These are phyloP conservation scores for Machimus rusticus DNA, from an alignment of 2,888 invertebrate genomes.

Conservation along the genomic window DNA sequence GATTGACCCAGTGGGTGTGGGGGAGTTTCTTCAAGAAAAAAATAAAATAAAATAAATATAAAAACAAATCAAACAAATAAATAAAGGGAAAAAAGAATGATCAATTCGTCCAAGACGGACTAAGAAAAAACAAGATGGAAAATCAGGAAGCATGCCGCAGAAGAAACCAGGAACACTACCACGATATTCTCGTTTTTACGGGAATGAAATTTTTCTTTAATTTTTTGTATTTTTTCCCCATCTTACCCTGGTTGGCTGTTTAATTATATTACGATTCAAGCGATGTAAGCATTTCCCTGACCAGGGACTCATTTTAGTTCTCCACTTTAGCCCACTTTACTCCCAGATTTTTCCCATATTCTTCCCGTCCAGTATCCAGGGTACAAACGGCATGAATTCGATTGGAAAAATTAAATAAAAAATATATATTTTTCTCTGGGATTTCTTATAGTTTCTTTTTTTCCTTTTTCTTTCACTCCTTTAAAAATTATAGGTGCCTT, in stretches of 20 bases:
- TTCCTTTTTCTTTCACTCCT: not conserved
- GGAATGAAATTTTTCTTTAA: not conserved
- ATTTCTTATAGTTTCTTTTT: not conserved
- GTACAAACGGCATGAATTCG: not conserved
- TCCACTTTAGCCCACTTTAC: not conserved
- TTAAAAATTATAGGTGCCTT: not conserved
- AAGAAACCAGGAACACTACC: not conserved
- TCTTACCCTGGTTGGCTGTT: conserved; percentile 33
- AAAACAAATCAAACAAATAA: not conserved
- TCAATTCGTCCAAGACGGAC: not conserved
- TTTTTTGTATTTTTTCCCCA: not conserved
- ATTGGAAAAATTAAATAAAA: no score
- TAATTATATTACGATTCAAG: conserved; percentile 20
- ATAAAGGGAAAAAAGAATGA: not conserved
- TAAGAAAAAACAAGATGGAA: not conserved
- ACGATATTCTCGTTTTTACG: not conserved
- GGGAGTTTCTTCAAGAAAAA: not conserved
- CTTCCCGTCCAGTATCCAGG: not conserved
- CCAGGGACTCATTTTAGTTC: not conserved
- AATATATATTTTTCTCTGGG: not conserved
- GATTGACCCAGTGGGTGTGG: not conserved
- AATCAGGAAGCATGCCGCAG: not conserved
- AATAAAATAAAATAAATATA: no score
- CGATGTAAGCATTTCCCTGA: conserved; percentile 28
- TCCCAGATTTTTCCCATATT: not conserved